Evolutionary conservation across 2,888 invertebrate species (phyloP).

Genomic region (Eristalinus aeneus): DNA sequence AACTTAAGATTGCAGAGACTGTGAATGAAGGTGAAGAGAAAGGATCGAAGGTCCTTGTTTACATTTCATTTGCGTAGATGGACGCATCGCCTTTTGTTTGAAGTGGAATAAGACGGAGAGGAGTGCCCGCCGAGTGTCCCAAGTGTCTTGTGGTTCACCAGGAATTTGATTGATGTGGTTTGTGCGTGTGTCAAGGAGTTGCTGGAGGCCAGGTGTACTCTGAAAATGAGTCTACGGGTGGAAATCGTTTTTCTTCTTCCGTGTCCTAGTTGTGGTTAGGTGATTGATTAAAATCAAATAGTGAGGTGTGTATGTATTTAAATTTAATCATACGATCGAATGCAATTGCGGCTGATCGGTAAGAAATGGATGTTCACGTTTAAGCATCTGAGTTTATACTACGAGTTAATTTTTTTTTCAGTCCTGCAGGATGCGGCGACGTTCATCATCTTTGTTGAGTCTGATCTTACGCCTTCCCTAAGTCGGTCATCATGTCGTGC

Average conservation of each 20-base stretch:
- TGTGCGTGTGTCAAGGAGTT: constrained; percentile 4
- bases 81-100: constrained; percentile 2
- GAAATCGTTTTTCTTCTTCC: neutral
- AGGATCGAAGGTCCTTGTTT: constrained; percentile 48
- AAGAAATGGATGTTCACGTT: too few relatives aligned
- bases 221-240: neutral
- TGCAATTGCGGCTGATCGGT: neutral
- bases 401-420: too few relatives aligned
- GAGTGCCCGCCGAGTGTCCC: constrained; percentile 36
- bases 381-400: too few relatives aligned
- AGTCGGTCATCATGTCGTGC: too few relatives aligned
- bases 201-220: constrained; percentile 18
- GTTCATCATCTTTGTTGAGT: too few relatives aligned
- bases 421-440: too few relatives aligned
- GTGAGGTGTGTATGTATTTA: constrained; percentile 11
- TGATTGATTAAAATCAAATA: constrained; percentile 43
- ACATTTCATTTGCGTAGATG: constrained; percentile 38
- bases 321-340: neutral
- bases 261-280: constrained; percentile 8
- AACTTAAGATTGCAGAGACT: constrained; percentile 6
- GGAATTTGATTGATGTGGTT: constrained; percentile 42
- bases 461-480: too few relatives aligned
- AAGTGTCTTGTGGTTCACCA: neutral
- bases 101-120: constrained; percentile 7
- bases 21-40: constrained; percentile 7